A percentile compares a stretch with the other conserved stretches of the same genome.
Evolutionary conservation across 2,888 invertebrate genomes (phyloP).

Genomic region (Vanessa cardui): DNA sequence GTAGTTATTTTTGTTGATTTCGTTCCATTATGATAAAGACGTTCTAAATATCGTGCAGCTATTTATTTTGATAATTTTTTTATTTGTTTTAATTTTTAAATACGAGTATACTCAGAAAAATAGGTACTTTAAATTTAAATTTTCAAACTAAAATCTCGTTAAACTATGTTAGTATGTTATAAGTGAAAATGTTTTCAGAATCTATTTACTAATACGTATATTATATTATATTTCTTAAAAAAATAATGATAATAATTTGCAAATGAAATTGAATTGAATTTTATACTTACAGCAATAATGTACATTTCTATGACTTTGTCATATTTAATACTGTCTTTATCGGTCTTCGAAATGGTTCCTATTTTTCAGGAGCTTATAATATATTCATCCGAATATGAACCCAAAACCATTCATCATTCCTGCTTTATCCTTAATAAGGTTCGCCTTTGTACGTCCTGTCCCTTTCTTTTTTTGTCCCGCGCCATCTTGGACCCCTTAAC

Average conservation of each 20-base stretch:
- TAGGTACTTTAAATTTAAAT: no score
- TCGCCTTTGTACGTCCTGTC: slow-evolving; percentile 45
- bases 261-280: neutral
- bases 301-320: neutral
- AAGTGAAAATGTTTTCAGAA: no score
- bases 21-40: neutral
- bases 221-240: no score
- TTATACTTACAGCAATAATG: neutral
- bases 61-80: neutral
- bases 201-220: no score
- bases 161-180: no score
- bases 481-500: slow-evolving; percentile 44
- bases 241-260: no score
- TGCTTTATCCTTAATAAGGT: slow-evolving; percentile 49
- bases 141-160: no score
- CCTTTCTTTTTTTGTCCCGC: slow-evolving; percentile 45
- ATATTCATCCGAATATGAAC: slow-evolving; percentile 44
- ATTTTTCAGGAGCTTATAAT: slow-evolving; percentile 35
- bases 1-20: slow-evolving; percentile 2
- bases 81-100: no score
- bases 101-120: no score
- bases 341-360: slow-evolving; percentile 21
- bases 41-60: neutral
- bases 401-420: slow-evolving; percentile 46
- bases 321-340: slow-evolving; percentile 16